Percentiles rank a stretch among this genome's conserved stretches.
Evolutionary conservation across 1,140 invertebrate species (phyloP).

Genomic region (Euura lappo): DNA sequence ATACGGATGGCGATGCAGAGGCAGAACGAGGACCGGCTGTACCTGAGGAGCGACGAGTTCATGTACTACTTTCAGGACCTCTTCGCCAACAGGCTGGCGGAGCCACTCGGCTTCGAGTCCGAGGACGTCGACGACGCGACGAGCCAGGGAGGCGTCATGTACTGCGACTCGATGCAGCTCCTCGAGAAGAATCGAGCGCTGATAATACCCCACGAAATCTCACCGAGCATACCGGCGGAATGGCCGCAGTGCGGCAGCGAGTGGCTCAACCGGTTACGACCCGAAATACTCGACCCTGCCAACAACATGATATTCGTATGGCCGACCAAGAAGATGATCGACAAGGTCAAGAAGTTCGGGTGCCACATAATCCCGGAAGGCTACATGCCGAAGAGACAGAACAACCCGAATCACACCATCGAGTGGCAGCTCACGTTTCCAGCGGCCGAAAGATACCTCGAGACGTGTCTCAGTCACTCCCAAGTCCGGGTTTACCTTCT

Average conservation of each 20-base stretch:
- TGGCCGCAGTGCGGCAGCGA: conserved; percentile 72
- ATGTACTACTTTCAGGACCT: conserved; percentile 68
- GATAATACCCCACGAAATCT: conserved; percentile 62
- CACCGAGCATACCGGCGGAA: conserved; percentile 67
- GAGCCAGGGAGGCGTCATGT: conserved; percentile 66
- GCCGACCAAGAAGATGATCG: conserved; percentile 70
- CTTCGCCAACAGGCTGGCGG: conserved; percentile 63
- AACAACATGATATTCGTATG: conserved; percentile 66
- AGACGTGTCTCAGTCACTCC: conserved; percentile 70
- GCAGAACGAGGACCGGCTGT: conserved; percentile 60
- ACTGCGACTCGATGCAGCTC: conserved; percentile 56
- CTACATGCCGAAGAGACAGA: conserved; percentile 64
- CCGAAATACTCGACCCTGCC: conserved; percentile 60
- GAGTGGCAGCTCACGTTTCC: conserved; percentile 80
- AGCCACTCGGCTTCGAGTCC: conserved; percentile 59
- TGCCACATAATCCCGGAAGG: conserved; percentile 74
- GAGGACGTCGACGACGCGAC: conserved; percentile 57
- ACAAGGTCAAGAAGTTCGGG: conserved; percentile 69
- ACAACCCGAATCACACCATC: conserved; percentile 65
- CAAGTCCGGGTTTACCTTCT: conserved; percentile 74
- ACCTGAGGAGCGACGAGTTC: conserved; percentile 67
- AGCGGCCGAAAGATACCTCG: conserved; percentile 73
- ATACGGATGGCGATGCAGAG: conserved; percentile 52
- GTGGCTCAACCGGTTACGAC: conserved; percentile 66
- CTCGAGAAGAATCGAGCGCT: conserved; percentile 13